These are phyloP conservation scores for Chelon auratus DNA, from an alignment of 2,797 vertebrate genomes.

Conservation along the genomic window DNA sequence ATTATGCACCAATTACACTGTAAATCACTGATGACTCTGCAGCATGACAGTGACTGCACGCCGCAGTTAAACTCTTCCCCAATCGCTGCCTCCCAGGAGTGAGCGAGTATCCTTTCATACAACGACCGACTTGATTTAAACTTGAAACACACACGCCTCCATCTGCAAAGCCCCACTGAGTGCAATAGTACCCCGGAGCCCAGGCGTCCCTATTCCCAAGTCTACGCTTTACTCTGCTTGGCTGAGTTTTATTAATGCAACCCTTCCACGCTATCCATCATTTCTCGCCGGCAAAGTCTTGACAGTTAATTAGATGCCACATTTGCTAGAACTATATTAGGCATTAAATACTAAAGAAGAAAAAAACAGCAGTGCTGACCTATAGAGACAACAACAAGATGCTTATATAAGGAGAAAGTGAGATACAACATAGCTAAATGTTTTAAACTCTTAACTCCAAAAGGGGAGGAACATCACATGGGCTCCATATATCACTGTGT, in stretches of 20 bases:
- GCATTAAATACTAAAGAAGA: slow-evolving; percentile 74
- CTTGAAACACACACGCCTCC: slow-evolving; percentile 58
- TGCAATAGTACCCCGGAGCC: slow-evolving; percentile 68
- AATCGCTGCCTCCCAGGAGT: slow-evolving; percentile 51
- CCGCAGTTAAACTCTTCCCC: slow-evolving; percentile 59
- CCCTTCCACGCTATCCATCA: slow-evolving; percentile 87
- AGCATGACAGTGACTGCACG: slow-evolving; percentile 78
- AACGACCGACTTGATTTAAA: slow-evolving; percentile 57
- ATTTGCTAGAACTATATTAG: slow-evolving; percentile 85
- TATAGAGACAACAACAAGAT: slow-evolving; percentile 27
- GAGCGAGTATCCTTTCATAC: slow-evolving; percentile 51
- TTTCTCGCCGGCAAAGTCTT: slow-evolving; percentile 85
- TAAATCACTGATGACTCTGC: slow-evolving; percentile 77
- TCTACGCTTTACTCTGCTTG: slow-evolving; percentile 73
- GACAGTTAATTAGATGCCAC: slow-evolving; percentile 92
- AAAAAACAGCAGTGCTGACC: slow-evolving; percentile 45
- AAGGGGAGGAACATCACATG: slow-evolving; percentile 38
- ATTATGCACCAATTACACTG: slow-evolving; percentile 81
- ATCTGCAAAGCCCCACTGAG: slow-evolving; percentile 60
- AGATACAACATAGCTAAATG: slow-evolving; percentile 37
- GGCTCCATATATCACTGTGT: slow-evolving; percentile 56
- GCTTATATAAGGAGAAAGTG: slow-evolving; percentile 21
- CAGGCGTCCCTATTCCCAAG: slow-evolving; percentile 59
- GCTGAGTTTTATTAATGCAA: slow-evolving; percentile 85
- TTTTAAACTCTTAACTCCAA: slow-evolving; percentile 47